Evolutionary conservation across 2,888 invertebrate genomes (phyloP), one percentile per base, ranked within the genome.

Genomic region (Pristionchus fissidentatus): DNA sequence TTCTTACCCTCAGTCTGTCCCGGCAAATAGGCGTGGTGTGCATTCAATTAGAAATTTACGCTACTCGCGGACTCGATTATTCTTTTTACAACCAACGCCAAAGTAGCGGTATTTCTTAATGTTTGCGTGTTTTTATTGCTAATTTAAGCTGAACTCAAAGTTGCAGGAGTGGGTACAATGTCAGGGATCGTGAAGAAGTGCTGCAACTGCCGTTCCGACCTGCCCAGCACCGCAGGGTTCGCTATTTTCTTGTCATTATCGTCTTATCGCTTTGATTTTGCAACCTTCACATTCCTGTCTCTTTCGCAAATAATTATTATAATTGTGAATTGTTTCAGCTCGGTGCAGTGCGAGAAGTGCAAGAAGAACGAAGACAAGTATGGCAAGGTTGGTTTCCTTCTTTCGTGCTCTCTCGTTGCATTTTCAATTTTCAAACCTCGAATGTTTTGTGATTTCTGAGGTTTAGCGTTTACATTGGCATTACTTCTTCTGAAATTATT

Each of bases 311-410:
- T 46, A 26, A 46, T 41, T 26, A 7, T 46, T 46, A 10, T 43
- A 70, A 19, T n/a, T 29, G 13, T n/a, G 3, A 57, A 26, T 5
- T 57, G 0, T 62, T 35, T 32, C 32, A 66, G 66, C n/a, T 7
- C 78, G 10, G 57, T 86, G 10, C 84, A 89, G 57, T 91, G 91
- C 73, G 85, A 85, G 35, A 90, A 90, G 78, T 91, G 91, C 75
- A 85, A 87, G 78, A 88, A 89, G 81, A 91, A 91, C 77, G 90
- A 90, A 84, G 86, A 79, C 5, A 89, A 88, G 66, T 91, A 90
- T 73, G 91, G 91, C 60, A 86, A 87, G 85, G 90, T 90, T 55
- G 22, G 85, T 57, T 38, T 26, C 19, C 49, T n/a, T 7, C 19
- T 13, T 70, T 46, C 19, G n/a, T 52, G 1, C 52, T 85, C 35